phyloP scores from a whole-genome alignment of 2,888 invertebrate species.

The Pecten maximus region DNA sequence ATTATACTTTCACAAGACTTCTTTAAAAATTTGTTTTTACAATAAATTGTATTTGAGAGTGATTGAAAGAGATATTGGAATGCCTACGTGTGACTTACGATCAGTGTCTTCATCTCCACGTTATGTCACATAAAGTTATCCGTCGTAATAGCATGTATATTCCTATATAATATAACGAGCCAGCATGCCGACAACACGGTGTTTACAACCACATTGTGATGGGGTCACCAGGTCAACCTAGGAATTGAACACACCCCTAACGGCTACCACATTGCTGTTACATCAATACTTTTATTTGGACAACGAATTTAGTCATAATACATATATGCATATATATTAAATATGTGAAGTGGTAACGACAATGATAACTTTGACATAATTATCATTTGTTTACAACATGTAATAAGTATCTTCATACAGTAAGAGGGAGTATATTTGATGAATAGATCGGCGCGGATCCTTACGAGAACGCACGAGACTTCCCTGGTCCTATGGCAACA shows the following conservation, averaged over 20 bases:
- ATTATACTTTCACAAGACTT: too few species aligned
- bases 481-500: constrained; percentile 63
- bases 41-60: too few species aligned
- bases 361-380: neutral
- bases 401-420: neutral
- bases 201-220: constrained; percentile 28
- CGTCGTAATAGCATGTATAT: neutral
- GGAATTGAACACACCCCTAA: neutral
- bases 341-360: neutral
- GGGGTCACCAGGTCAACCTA: constrained; percentile 23
- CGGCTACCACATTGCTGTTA: neutral
- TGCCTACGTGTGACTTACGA: neutral
- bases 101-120: neutral
- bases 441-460: neutral
- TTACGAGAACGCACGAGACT: constrained; percentile 57
- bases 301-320: neutral
- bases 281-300: neutral
- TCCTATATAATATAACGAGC: neutral
- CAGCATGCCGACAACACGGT: constrained; percentile 24
- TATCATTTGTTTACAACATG: neutral
- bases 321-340: neutral
- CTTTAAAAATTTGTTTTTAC: too few species aligned
- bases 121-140: neutral
- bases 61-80: too few species aligned
- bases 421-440: neutral